phyloP scores from a whole-genome alignment of 2,888 invertebrate species.

The Biston stratarius region DNA sequence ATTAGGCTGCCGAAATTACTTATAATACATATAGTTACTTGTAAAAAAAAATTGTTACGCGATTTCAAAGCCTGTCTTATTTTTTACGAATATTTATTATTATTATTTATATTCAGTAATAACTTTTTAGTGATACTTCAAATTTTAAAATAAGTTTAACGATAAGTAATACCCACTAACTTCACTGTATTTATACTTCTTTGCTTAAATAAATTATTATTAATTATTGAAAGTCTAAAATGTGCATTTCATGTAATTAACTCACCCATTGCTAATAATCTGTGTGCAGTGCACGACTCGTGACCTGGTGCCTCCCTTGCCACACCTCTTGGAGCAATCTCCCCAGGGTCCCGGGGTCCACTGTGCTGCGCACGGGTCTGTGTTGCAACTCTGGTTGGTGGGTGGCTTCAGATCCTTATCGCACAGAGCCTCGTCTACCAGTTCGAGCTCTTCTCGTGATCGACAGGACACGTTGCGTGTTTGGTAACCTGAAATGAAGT shows the following conservation, averaged over 20 bases:
- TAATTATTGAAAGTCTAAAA: too few species aligned
- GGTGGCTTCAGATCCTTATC: slow-evolving; percentile 91
- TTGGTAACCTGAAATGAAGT: slow-evolving; percentile 87
- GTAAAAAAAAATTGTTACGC: too few species aligned
- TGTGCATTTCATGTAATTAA: neutral
- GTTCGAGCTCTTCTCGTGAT: slow-evolving; percentile 89
- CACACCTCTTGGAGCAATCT: slow-evolving; percentile 93
- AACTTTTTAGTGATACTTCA: too few species aligned
- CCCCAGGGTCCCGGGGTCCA: slow-evolving; percentile 94
- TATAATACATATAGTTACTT: too few species aligned
- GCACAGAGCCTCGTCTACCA: slow-evolving; percentile 92
- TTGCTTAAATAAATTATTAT: too few species aligned
- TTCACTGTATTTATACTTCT: too few species aligned
- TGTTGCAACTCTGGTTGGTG: slow-evolving; percentile 90
- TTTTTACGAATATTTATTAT: too few species aligned
- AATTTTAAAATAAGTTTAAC: too few species aligned
- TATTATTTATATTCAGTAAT: too few species aligned
- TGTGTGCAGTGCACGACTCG: slow-evolving; percentile 93
- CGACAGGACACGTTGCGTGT: slow-evolving; percentile 93
- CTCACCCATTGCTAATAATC: slow-evolving; percentile 89
- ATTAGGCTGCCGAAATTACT: too few species aligned
- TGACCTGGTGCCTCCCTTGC: slow-evolving; percentile 90
- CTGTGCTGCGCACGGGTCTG: slow-evolving; percentile 91
- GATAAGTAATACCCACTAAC: too few species aligned
- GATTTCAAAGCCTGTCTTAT: too few species aligned